These are phyloP conservation scores for Amblyjoppa proteus DNA, from an alignment of 2,888 invertebrate species.

Conservation along the genomic window DNA sequence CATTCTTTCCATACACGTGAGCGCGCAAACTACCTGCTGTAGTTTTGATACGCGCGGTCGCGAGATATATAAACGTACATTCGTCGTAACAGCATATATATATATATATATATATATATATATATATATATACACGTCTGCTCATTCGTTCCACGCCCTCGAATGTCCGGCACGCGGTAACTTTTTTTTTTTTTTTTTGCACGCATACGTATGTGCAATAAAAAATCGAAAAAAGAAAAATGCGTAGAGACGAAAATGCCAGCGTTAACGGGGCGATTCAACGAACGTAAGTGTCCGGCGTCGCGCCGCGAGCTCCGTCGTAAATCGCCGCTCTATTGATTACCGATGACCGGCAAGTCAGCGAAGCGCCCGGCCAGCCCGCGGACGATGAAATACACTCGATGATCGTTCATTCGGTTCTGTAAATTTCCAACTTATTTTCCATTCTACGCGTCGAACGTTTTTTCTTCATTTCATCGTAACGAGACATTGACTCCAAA, in stretches of 20 bases:
- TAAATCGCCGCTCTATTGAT: constrained; percentile 1
- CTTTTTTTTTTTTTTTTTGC: constrained; percentile 3
- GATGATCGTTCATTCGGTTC: not conserved
- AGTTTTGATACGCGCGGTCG: constrained; percentile 13
- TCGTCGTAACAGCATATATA: not conserved
- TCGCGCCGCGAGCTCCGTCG: not conserved
- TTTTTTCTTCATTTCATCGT: not conserved
- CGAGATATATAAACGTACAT: not conserved
- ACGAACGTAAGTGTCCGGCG: constrained; percentile 16
- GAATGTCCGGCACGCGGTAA: constrained; percentile 25
- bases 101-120: too few relatives aligned
- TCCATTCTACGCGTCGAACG: not conserved
- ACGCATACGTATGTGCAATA: not conserved
- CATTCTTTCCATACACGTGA: not conserved
- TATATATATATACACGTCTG: not conserved
- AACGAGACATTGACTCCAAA: not conserved
- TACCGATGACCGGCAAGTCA: not conserved
- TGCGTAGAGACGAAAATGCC: not conserved
- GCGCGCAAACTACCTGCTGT: not conserved
- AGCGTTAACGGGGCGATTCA: not conserved
- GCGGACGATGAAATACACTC: not conserved
- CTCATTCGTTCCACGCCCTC: constrained; percentile 35
- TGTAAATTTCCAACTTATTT: not conserved
- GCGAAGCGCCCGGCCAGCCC: not conserved
- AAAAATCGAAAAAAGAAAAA: not conserved